Evolutionary conservation across 2,888 invertebrate species (phyloP), one percentile per base, ranked within the genome.

Genomic region (Drosophila pseudotakahashii): DNA sequence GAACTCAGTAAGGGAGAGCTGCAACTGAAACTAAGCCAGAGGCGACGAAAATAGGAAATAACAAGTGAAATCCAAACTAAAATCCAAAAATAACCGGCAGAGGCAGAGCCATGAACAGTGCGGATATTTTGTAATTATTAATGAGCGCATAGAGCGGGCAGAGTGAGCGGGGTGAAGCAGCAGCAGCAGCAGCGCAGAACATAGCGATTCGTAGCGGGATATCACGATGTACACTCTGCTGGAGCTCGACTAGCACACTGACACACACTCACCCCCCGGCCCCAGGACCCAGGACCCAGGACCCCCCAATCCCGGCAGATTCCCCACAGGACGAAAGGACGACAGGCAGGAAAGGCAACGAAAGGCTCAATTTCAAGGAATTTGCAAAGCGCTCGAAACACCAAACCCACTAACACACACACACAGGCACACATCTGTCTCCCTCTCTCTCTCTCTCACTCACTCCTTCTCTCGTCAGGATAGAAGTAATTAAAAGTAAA

Each of bases 401-500:
- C 37, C 19, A 19, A 19, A 19, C 19, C 19, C 39, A 45, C 39
- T 34, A 32, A 26, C 41, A 48, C 36, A 42, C 54, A 39, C 54
- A 39, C 32, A 47, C 37, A 23, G 60, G 62, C 53, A 67, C n/a
- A 14, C 47, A n/a, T 55, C 11, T 34, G 11, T 2, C 34, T 13
- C 30, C 2, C 26, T 26, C 26, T 34, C 11, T 11, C 57, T 37
- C 23, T 51, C 19, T 55, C 11, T 11, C 34, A 3, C 34, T 34
- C 30, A 30, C 30, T 30, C 30, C 7, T 34, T 34, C 11, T 11
- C 58, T 37, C 66, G 66, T 42, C 73, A 68, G 67, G 75, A 75
- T 71, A 72, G 57, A 63, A 72, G 68, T 76, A 76, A 76, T 76
- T 76, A 76, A 76, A 72, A 74, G 73, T 71, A 67, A 71, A 74